Evolutionary conservation across 1,140 invertebrate species (phyloP).

Genomic region (Marisa cornuarietis): DNA sequence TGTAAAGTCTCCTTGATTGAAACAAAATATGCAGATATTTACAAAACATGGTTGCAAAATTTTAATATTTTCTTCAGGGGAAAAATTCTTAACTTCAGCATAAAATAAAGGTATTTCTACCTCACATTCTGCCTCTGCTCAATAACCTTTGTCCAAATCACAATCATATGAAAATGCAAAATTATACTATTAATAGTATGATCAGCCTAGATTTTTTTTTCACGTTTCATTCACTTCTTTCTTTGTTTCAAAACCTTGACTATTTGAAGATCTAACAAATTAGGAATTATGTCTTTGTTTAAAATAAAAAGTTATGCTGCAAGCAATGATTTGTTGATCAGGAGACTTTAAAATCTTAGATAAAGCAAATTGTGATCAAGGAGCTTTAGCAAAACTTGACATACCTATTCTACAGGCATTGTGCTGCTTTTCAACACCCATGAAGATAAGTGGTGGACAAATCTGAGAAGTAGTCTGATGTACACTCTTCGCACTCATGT

Average conservation of each 20-base stretch:
- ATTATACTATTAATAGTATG: no score
- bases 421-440: not conserved
- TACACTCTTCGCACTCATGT: not conserved
- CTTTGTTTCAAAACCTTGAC: no score
- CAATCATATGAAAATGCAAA: no score
- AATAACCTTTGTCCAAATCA: no score
- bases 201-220: no score
- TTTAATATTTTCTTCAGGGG: not conserved
- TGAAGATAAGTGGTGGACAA: not conserved
- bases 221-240: no score
- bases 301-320: no score
- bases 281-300: no score
- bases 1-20: not conserved
- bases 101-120: not conserved
- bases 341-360: no score
- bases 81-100: not conserved
- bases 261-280: no score
- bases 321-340: no score
- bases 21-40: not conserved
- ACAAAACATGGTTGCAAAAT: not conserved
- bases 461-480: not conserved
- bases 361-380: no score
- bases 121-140: not conserved
- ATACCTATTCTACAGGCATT: not conserved
- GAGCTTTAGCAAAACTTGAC: not conserved